Conservation (phyloP, 2,797 vertebrate genomes). For the Vespertilio murinus region DNA sequence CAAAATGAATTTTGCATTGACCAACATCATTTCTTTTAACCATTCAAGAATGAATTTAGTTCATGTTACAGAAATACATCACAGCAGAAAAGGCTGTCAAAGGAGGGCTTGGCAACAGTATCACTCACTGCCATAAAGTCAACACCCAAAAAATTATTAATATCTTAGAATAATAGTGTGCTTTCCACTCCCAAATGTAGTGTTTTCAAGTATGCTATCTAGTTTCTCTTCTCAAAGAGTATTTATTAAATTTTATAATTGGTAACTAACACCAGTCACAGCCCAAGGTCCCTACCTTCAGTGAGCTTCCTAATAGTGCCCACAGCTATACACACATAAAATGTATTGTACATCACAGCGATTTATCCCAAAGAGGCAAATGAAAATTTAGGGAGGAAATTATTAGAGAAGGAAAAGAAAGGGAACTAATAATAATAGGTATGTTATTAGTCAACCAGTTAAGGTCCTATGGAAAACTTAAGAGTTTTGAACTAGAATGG, state of each 20-base stretch:
- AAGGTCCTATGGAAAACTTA: slow-evolving; percentile 9
- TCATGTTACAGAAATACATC: slow-evolving; percentile 38
- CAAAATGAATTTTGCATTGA: slow-evolving; percentile 28
- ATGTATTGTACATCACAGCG: background rate
- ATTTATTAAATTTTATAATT: slow-evolving; percentile 15
- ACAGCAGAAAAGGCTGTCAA: background rate
- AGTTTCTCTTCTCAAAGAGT: background rate
- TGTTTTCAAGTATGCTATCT: background rate
- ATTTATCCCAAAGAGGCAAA: slow-evolving; percentile 30
- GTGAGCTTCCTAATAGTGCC: background rate
- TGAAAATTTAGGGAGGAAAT: slow-evolving; percentile 46
- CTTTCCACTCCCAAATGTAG: slow-evolving; percentile 1
- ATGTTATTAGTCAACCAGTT: background rate
- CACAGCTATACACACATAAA: background rate
- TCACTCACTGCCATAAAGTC: background rate
- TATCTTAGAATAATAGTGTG: background rate
- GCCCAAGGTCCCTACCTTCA: background rate
- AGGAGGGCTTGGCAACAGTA: background rate
- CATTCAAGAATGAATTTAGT: slow-evolving; percentile 41
- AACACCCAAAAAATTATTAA: slow-evolving; percentile 35
- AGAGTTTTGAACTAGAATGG: background rate
- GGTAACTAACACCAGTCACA: background rate
- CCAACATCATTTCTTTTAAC: background rate
- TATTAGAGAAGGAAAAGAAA: slow-evolving; percentile 2
- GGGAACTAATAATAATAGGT: background rate